These are phyloP conservation scores for Euwallacea similis DNA, from an alignment of 1,140 invertebrate genomes.

Conservation along the genomic window DNA sequence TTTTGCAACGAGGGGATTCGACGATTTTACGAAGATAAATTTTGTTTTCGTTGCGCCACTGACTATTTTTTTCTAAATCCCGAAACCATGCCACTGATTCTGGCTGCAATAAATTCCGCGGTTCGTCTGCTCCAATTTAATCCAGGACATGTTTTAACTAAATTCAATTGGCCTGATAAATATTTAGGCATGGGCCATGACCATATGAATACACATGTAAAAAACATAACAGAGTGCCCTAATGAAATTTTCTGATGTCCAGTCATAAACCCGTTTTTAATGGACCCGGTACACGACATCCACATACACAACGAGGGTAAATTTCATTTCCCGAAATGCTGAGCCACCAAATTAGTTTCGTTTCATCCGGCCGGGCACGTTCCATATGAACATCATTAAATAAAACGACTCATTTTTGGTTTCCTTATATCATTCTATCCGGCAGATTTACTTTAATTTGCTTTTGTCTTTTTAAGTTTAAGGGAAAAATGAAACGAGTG, in stretches of 20 bases:
- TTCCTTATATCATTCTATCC: slow-evolving; percentile 14
- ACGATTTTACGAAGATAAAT: too few relatives aligned
- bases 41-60: too few relatives aligned
- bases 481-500: background rate
- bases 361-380: slow-evolving; percentile 17
- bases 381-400: slow-evolving; percentile 22
- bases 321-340: slow-evolving; percentile 7
- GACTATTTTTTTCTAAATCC: too few relatives aligned
- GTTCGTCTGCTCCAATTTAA: too few relatives aligned
- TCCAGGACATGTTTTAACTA: too few relatives aligned
- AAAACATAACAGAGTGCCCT: too few relatives aligned
- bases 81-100: too few relatives aligned
- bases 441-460: slow-evolving; percentile 7
- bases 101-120: too few relatives aligned
- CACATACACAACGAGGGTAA: background rate
- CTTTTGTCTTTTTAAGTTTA: background rate
- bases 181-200: too few relatives aligned
- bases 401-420: slow-evolving; percentile 15
- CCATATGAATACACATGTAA: too few relatives aligned
- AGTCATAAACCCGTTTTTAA: slow-evolving; percentile 1
- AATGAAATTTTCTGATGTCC: background rate
- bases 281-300: background rate
- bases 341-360: slow-evolving; percentile 15
- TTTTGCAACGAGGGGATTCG: too few relatives aligned
- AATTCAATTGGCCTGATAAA: too few relatives aligned